phyloP scores from a whole-genome alignment of 2,113 vertebrate species.

The Tilapia sparmanii region DNA sequence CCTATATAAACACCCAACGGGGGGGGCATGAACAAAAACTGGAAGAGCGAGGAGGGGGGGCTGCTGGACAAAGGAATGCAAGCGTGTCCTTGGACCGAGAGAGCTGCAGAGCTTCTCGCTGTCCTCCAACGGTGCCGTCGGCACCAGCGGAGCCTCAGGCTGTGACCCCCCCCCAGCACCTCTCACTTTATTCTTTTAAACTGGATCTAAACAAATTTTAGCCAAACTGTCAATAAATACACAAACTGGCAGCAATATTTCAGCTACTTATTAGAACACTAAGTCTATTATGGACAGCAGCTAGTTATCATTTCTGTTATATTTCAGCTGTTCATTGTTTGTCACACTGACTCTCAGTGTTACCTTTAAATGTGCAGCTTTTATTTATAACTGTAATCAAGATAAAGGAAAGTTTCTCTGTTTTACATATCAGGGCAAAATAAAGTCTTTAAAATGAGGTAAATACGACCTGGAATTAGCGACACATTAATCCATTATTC shows the following conservation, averaged over 20 bases:
- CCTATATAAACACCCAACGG: neutral
- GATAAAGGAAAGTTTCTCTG: neutral
- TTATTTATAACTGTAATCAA: rapidly evolving
- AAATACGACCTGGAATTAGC: neutral
- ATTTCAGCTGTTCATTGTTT: neutral
- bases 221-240: neutral
- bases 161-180: neutral
- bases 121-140: neutral
- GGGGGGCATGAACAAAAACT: neutral
- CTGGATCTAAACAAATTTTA: neutral
- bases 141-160: neutral
- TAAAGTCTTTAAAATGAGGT: neutral
- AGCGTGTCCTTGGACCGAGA: slow-evolving; percentile 17
- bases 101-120: slow-evolving; percentile 1
- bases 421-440: rapidly evolving
- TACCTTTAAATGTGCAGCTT: neutral
- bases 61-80: neutral
- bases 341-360: neutral
- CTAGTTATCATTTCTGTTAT: neutral
- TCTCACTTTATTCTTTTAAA: neutral
- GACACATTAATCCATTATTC: rapidly evolving
- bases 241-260: rapidly evolving
- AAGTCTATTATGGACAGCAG: neutral
- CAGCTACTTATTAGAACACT: rapidly evolving
- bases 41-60: neutral